phyloP scores from a whole-genome alignment of 2,113 vertebrate genomes.

The Epinephelus cyanopodus region DNA sequence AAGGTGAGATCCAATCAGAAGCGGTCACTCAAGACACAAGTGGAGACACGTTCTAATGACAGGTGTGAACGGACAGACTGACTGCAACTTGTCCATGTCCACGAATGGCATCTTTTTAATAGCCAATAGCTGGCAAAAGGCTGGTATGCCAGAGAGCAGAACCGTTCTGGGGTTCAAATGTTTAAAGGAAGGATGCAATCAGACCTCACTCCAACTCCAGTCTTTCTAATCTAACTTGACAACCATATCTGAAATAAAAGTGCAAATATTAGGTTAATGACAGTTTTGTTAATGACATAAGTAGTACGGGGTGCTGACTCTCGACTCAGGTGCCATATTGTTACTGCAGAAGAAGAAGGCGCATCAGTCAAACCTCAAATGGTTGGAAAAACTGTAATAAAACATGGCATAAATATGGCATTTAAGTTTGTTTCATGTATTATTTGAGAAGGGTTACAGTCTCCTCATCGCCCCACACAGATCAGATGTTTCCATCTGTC shows the following conservation, averaged over 20 bases:
- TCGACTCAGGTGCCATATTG: neutral
- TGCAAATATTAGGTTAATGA: neutral
- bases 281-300: neutral
- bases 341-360: neutral
- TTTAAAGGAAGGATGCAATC: neutral
- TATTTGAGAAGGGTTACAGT: neutral
- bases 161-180: too few relatives aligned
- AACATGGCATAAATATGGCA: neutral
- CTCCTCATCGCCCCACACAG: neutral
- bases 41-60: too few relatives aligned
- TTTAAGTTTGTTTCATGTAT: neutral
- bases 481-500: neutral
- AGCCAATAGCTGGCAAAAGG: too few relatives aligned
- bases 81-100: too few relatives aligned
- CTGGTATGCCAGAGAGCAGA: too few relatives aligned
- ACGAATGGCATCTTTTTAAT: too few relatives aligned
- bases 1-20: too few relatives aligned
- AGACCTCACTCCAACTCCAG: too few relatives aligned
- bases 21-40: too few relatives aligned
- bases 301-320: neutral
- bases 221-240: too few relatives aligned
- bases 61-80: too few relatives aligned
- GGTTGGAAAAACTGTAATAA: neutral
- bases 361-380: neutral
- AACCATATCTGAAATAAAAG: too few relatives aligned